Conservation (phyloP, 2,113 vertebrate genomes). For the Lepus americanus region DNA sequence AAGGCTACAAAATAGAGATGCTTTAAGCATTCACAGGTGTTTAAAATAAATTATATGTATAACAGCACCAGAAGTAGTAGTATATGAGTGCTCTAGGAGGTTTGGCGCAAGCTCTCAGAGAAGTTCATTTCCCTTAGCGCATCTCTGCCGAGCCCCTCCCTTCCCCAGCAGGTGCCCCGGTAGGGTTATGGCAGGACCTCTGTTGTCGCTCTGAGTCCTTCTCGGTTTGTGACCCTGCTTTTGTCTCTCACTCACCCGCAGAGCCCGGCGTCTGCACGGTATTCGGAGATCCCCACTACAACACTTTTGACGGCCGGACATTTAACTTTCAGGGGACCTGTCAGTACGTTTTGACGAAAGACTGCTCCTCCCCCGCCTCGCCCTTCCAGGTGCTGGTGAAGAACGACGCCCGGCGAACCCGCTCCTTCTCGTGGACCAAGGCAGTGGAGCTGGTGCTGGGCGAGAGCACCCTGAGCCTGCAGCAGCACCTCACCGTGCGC, state of each 20-base stretch:
- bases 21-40: background rate
- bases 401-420: constrained; percentile 96
- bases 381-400: constrained; percentile 97
- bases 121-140: background rate
- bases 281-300: constrained; percentile 99
- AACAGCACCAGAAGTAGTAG: background rate
- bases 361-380: constrained; percentile 93
- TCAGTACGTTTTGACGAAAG: constrained; percentile 97
- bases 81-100: background rate
- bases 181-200: background rate
- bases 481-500: constrained; percentile 97
- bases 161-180: background rate
- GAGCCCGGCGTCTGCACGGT: constrained; percentile 99
- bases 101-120: background rate
- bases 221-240: constrained; percentile 80
- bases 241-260: constrained; percentile 89
- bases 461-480: constrained; percentile 92
- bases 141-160: background rate
- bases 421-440: constrained; percentile 99
- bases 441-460: constrained; percentile 94
- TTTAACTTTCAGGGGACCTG: constrained; percentile 99
- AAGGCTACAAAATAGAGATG: constrained; percentile 10
- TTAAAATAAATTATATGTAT: background rate
- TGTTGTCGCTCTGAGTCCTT: background rate
- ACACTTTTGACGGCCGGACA: constrained; percentile 98